Evolutionary conservation across 2,797 vertebrate species (phyloP).

Genomic region (Tokudaia muenninki): DNA sequence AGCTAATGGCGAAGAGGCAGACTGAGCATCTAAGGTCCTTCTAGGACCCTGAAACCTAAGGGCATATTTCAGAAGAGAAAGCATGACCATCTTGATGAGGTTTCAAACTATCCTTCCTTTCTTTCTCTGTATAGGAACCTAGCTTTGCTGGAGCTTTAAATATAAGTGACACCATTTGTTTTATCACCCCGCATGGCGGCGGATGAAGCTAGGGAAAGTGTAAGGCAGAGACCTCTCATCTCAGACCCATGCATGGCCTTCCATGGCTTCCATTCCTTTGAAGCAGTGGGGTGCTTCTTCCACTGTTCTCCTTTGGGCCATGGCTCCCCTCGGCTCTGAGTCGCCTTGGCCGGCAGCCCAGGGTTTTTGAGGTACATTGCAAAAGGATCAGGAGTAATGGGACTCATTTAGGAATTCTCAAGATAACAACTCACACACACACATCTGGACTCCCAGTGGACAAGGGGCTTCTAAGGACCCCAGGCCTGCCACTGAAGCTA

Average conservation of each 20-base stretch:
- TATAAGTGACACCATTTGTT: neutral
- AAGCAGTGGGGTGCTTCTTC: neutral
- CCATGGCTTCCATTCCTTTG: neutral
- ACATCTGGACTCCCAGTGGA: neutral
- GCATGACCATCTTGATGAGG: fast-evolving
- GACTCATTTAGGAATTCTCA: neutral
- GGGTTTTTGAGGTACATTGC: neutral
- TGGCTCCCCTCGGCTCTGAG: neutral
- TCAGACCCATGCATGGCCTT: neutral
- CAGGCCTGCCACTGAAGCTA: neutral
- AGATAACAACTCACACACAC: neutral
- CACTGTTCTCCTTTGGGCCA: neutral
- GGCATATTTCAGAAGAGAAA: neutral
- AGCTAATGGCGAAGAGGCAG: fast-evolving
- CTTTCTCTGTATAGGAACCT: neutral
- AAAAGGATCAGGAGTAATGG: neutral
- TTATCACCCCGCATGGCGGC: fast-evolving
- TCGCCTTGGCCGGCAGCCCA: neutral
- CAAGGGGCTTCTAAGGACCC: neutral
- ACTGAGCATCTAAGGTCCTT: neutral
- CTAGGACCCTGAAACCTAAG: too few relatives aligned
- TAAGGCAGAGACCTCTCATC: neutral
- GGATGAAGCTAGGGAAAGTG: neutral
- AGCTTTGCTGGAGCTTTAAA: neutral
- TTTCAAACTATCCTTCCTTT: neutral